Evolutionary conservation across 2,888 invertebrate genomes (phyloP).

Genomic region (Xylota sylvarum): DNA sequence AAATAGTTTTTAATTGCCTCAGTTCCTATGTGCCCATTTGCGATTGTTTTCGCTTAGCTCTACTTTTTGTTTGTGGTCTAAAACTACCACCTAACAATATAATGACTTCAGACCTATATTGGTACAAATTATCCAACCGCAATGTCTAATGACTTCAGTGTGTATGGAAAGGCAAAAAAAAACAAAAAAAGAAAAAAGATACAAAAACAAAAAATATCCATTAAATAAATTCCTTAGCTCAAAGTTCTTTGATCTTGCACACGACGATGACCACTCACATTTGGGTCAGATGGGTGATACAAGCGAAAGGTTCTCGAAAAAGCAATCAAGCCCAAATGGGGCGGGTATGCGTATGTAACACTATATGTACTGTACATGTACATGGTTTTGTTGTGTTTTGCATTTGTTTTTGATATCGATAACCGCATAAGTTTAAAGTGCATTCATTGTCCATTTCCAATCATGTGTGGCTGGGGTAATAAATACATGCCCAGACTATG

Average conservation of each 20-base stretch:
- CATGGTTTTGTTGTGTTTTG: slow-evolving; percentile 40
- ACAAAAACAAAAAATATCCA: slow-evolving; percentile 32
- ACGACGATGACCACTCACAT: slow-evolving; percentile 52
- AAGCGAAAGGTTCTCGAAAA: slow-evolving; percentile 55
- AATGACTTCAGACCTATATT: slow-evolving; percentile 7
- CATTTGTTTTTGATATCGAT: slow-evolving; percentile 30
- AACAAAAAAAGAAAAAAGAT: not conserved
- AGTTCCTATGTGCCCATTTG: not conserved
- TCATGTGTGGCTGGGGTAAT: slow-evolving; percentile 16
- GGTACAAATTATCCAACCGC: slow-evolving; percentile 37
- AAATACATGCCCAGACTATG: slow-evolving; percentile 5
- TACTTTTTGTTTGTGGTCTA: not conserved
- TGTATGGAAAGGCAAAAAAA: not conserved
- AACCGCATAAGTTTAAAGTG: slow-evolving; percentile 51
- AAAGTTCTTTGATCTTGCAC: slow-evolving; percentile 59
- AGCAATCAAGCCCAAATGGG: slow-evolving; percentile 46
- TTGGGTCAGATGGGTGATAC: slow-evolving; percentile 67
- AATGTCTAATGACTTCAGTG: slow-evolving; percentile 18
- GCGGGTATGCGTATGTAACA: slow-evolving; percentile 12
- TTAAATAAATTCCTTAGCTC: slow-evolving; percentile 49
- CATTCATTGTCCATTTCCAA: slow-evolving; percentile 39
- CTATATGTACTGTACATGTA: not conserved
- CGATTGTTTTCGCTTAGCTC: not conserved
- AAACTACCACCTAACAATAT: slow-evolving; percentile 16
- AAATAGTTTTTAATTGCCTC: slow-evolving; percentile 2